Evolutionary conservation across 2,797 vertebrate species (phyloP).

Genomic region (Anisognathus igniventris): DNA sequence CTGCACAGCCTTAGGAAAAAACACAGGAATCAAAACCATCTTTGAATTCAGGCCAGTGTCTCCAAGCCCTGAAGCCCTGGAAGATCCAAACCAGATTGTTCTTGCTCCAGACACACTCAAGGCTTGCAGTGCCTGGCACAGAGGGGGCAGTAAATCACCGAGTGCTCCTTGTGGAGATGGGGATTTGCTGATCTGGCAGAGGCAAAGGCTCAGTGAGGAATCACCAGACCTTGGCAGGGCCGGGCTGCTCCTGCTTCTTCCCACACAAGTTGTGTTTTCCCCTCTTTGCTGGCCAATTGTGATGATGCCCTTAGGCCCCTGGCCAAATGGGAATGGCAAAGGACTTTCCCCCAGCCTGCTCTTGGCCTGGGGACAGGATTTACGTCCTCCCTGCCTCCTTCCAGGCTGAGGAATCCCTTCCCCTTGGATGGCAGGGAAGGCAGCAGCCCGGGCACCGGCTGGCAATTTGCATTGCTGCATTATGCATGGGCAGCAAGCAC

Average conservation of each 20-base stretch:
- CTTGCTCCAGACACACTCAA: accelerated
- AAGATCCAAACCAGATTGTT: background rate
- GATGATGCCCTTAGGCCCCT: background rate
- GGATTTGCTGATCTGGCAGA: background rate
- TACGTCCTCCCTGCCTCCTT: background rate
- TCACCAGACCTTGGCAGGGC: background rate
- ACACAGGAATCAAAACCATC: background rate
- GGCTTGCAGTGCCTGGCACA: background rate
- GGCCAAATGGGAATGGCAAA: background rate
- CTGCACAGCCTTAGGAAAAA: background rate
- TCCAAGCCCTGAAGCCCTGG: background rate
- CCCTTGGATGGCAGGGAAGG: constrained; percentile 21
- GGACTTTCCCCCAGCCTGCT: background rate
- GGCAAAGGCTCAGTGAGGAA: background rate
- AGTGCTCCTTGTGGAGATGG: background rate
- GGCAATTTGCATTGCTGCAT: constrained; percentile 41
- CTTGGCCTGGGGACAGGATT: background rate
- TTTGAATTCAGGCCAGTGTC: background rate
- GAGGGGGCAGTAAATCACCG: background rate
- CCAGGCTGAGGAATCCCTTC: background rate
- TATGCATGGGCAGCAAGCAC: constrained; percentile 53
- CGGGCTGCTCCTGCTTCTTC: background rate
- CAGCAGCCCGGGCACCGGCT: constrained; percentile 19
- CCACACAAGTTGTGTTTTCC: background rate
- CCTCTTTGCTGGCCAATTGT: background rate